phyloP scores from a whole-genome alignment of 2,888 invertebrate genomes.

The Halictus ligatus region DNA sequence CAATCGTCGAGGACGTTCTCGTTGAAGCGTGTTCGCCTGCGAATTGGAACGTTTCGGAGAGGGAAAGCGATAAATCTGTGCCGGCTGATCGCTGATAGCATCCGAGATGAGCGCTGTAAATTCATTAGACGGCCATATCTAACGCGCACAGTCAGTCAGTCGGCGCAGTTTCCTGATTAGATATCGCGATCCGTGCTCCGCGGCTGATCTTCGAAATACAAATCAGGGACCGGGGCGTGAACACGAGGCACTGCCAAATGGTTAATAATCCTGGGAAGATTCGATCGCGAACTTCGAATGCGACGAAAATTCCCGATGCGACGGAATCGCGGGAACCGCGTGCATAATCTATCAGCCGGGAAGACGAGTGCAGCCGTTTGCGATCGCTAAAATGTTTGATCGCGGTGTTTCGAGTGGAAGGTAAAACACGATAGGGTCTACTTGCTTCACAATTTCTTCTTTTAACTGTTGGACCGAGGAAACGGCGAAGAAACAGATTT shows the following conservation, averaged over 20 bases:
- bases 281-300: not conserved
- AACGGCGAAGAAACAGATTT: not conserved
- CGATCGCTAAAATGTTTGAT: not conserved
- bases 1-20: not conserved
- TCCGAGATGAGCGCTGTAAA: constrained; percentile 70
- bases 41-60: no score
- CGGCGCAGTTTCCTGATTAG: constrained; percentile 48
- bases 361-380: not conserved
- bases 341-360: not conserved
- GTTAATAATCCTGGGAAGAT: not conserved
- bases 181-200: constrained; percentile 29
- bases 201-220: not conserved
- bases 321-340: not conserved
- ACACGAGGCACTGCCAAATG: not conserved
- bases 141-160: constrained; percentile 52
- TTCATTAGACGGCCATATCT: constrained; percentile 69
- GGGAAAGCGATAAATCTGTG: constrained; percentile 64
- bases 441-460: not conserved
- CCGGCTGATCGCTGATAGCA: constrained; percentile 60
- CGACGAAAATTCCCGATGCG: not conserved
- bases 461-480: no score
- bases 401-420: not conserved
- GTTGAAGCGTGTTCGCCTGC: not conserved
- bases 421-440: not conserved
- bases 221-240: not conserved